These are phyloP conservation scores for Mixornis gularis DNA, from an alignment of 2,113 vertebrate genomes.

Conservation along the genomic window DNA sequence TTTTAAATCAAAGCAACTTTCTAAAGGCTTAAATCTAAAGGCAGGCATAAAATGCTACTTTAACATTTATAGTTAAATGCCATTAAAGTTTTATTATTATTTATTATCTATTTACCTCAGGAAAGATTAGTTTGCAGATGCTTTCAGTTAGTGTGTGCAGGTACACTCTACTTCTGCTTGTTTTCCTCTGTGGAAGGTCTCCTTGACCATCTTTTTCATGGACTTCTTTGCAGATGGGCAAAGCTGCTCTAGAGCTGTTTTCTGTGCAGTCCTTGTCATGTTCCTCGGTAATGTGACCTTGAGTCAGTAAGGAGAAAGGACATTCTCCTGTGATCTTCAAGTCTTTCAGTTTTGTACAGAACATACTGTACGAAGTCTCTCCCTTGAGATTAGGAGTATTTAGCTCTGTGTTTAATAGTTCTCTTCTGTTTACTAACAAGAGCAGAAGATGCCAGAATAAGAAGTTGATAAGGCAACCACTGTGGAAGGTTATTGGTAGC, in stretches of 20 bases:
- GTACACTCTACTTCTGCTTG: constrained; percentile 85
- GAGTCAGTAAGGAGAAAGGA: constrained; percentile 85
- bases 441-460: constrained; percentile 6
- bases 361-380: constrained; percentile 74
- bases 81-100: background rate
- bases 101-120: constrained; percentile 80
- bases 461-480: background rate
- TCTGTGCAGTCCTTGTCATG: constrained; percentile 70
- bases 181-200: constrained; percentile 78
- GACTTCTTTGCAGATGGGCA: constrained; percentile 78
- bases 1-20: background rate
- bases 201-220: constrained; percentile 68
- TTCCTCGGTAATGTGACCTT: constrained; percentile 74
- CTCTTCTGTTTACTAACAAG: constrained; percentile 28
- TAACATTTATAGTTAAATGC: background rate
- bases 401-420: background rate
- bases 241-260: constrained; percentile 58
- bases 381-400: background rate
- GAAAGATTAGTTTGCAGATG: constrained; percentile 91
- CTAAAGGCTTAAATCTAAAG: background rate
- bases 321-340: constrained; percentile 93
- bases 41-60: background rate
- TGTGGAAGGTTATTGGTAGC: background rate
- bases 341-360: constrained; percentile 95
- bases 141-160: constrained; percentile 93